A percentile compares a stretch with the other conserved stretches of the same genome.
Evolutionary conservation across 2,888 invertebrate species (phyloP).

Genomic region (Sarcophaga carnaria): DNA sequence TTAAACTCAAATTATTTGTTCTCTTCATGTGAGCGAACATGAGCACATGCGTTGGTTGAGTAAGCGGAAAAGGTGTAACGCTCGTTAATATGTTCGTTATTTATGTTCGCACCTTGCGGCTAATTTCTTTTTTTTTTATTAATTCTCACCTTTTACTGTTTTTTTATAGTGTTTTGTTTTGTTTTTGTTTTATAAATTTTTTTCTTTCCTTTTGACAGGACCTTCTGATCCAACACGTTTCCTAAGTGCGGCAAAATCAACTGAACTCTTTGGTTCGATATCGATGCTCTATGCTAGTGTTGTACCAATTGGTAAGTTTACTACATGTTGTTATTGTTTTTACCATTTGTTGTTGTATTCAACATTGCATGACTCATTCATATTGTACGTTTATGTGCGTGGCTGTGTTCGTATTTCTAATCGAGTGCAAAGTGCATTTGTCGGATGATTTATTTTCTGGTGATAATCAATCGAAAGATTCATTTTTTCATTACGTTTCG

Average conservation of each 20-base stretch:
- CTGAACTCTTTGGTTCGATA: conserved; percentile 81
- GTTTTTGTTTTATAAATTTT: conserved; percentile 27
- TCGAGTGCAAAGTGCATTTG: conserved; percentile 76
- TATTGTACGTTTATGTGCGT: conserved; percentile 7
- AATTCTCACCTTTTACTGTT: conserved; percentile 60
- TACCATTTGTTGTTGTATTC: conserved; percentile 11
- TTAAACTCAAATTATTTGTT: no score
- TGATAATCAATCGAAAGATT: conserved; percentile 32
- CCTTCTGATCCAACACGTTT: conserved; percentile 80
- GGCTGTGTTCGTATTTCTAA: conserved; percentile 59
- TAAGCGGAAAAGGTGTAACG: conserved; percentile 11
- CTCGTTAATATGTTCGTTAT: conserved; percentile 44
- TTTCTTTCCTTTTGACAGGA: conserved; percentile 73
- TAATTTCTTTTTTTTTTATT: conserved; percentile 70
- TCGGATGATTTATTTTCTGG: conserved; percentile 68
- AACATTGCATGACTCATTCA: conserved; percentile 43
- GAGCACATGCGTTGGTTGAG: neutral
- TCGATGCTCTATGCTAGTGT: conserved; percentile 80
- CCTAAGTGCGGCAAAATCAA: conserved; percentile 79
- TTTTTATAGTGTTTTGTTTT: conserved; percentile 15
- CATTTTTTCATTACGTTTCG: neutral
- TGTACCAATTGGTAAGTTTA: conserved; percentile 80
- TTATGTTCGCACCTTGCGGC: conserved; percentile 67
- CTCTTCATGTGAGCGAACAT: neutral
- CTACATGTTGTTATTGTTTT: neutral